Evolutionary conservation across 2,113 vertebrate genomes (phyloP).

Genomic region (Leptobrachium ailaonicum): DNA sequence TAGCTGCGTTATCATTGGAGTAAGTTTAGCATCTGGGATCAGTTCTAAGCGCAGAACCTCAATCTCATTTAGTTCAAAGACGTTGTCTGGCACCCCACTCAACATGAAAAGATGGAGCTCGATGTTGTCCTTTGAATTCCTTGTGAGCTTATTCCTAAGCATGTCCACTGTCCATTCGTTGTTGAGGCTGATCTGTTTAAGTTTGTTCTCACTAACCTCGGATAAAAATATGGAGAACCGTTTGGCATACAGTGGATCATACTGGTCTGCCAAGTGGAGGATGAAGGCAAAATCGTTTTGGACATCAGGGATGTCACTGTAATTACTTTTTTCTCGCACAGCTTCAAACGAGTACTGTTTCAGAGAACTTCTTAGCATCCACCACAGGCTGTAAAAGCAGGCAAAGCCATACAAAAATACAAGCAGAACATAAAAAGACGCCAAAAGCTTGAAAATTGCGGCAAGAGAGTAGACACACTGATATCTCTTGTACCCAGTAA

Average conservation of each 20-base stretch:
- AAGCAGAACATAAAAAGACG: constrained; percentile 75
- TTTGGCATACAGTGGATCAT: constrained; percentile 79
- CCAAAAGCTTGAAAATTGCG: constrained; percentile 77
- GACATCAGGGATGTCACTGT: constrained; percentile 80
- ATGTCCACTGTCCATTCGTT: constrained; percentile 78
- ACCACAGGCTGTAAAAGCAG: constrained; percentile 78
- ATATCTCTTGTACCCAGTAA: constrained; percentile 78
- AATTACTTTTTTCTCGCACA: constrained; percentile 77
- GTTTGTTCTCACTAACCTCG: constrained; percentile 77
- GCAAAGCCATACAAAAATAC: constrained; percentile 77
- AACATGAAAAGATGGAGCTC: constrained; percentile 79
- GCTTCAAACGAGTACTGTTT: constrained; percentile 83
- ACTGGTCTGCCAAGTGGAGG: constrained; percentile 80
- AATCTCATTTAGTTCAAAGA: constrained; percentile 77
- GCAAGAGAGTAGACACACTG: constrained; percentile 79
- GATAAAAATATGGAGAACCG: constrained; percentile 81
- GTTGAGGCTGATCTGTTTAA: constrained; percentile 81
- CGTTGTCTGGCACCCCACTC: constrained; percentile 73
- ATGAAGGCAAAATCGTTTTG: constrained; percentile 85
- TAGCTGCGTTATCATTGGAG: constrained; percentile 68
- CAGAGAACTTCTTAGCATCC: constrained; percentile 80
- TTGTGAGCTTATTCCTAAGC: constrained; percentile 71
- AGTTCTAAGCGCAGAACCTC: constrained; percentile 79
- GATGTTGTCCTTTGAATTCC: constrained; percentile 73
- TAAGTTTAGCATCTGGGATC: constrained; percentile 76